Percentiles rank a stretch among this genome's conserved stretches.
phyloP scores from a whole-genome alignment of 2,113 vertebrate species.

The Dicrurus megarhynchus region DNA sequence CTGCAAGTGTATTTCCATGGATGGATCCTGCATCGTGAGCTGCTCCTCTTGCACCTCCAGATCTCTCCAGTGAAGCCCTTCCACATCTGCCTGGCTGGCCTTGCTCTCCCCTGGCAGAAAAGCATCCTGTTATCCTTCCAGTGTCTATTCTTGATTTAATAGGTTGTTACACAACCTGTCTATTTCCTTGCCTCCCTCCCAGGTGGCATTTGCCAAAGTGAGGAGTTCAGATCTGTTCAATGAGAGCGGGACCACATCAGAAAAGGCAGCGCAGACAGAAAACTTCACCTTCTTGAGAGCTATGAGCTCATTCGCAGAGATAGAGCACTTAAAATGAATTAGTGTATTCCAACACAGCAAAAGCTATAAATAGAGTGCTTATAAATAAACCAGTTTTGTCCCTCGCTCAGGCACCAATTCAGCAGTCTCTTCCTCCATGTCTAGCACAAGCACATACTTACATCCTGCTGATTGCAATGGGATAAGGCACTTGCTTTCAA shows the following conservation, averaged over 20 bases:
- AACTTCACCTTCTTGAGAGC: conserved; percentile 1
- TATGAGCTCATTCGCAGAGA: conserved; percentile 43
- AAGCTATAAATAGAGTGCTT: conserved; percentile 57
- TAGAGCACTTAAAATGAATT: conserved; percentile 63
- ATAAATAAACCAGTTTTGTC: conserved; percentile 64
- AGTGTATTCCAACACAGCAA: conserved; percentile 61
- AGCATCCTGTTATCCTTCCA: accelerated
- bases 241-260: background rate
- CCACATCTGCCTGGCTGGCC: background rate
- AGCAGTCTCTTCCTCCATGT: background rate
- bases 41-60: background rate
- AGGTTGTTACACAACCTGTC: background rate
- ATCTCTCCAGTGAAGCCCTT: background rate
- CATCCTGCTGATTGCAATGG: background rate
- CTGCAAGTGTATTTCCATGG: background rate
- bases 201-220: background rate
- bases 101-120: background rate
- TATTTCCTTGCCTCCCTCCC: background rate
- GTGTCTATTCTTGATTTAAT: background rate
- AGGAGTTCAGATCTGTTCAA: background rate
- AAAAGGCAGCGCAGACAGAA: background rate
- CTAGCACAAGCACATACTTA: background rate
- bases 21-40: accelerated
- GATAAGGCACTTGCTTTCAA: background rate
- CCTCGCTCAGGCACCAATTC: conserved; percentile 29